These are phyloP conservation scores for Conopomorpha cramerella DNA, from an alignment of 1,140 invertebrate genomes.

Conservation along the genomic window DNA sequence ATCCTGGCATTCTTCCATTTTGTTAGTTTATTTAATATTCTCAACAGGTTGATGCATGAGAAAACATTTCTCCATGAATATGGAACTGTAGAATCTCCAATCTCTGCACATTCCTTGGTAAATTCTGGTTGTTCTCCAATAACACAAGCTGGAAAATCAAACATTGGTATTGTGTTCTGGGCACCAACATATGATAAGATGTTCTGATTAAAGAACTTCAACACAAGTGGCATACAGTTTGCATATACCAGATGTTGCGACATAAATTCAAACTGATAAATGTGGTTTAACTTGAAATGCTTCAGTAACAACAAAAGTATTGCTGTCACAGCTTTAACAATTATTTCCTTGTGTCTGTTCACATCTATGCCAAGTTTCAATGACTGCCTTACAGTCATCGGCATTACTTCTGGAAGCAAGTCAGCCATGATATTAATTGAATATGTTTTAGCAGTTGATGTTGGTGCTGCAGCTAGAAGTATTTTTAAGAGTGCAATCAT, in stretches of 20 bases:
- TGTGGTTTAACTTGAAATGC: constrained; percentile 98
- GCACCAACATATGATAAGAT: constrained; percentile 94
- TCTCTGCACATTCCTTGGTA: constrained; percentile 90
- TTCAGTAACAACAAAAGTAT: constrained; percentile 93
- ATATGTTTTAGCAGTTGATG: constrained; percentile 97
- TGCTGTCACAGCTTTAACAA: constrained; percentile 96
- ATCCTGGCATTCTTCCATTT: constrained; percentile 99
- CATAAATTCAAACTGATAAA: constrained; percentile 99
- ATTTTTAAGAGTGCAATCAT: constrained; percentile 98
- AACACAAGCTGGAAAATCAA: constrained; percentile 96
- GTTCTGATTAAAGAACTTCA: constrained; percentile 99
- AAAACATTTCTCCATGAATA: constrained; percentile 99
- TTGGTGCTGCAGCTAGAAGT: constrained; percentile 94
- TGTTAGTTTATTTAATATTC: constrained; percentile 97
- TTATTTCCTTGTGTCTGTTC: constrained; percentile 98
- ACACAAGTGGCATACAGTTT: constrained; percentile 97
- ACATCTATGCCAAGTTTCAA: constrained; percentile 97
- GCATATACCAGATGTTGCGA: constrained; percentile 98
- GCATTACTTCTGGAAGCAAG: constrained; percentile 95
- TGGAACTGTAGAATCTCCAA: constrained; percentile 78
- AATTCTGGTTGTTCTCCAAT: constrained; percentile 95
- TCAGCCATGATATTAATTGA: constrained; percentile 98
- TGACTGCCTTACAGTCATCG: constrained; percentile 95
- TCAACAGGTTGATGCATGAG: constrained; percentile 95
- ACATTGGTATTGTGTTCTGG: constrained; percentile 91